Percentiles rank a stretch among this genome's conserved stretches.
These are phyloP conservation scores for Drosophila anomalata DNA, from an alignment of 2,888 invertebrate genomes.

Conservation along the genomic window DNA sequence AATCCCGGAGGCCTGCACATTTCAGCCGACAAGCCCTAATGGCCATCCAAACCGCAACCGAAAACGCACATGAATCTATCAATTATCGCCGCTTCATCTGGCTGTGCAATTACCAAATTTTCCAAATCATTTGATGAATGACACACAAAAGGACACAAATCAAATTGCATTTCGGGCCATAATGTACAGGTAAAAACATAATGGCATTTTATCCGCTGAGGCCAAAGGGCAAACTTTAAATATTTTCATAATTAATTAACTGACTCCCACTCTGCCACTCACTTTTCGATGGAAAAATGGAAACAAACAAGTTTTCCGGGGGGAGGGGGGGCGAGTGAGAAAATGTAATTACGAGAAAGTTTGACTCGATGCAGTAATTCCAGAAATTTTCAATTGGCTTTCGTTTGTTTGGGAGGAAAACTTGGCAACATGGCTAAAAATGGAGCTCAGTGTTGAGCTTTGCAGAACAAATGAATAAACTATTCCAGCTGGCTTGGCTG, in stretches of 20 bases:
- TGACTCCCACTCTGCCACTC: not conserved
- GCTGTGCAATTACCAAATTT: conserved; percentile 46
- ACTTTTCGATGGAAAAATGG: not conserved
- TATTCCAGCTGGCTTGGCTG: conserved; percentile 14
- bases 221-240: conserved; percentile 11
- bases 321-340: conserved; percentile 7
- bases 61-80: conserved; percentile 8
- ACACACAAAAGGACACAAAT: conserved; percentile 2
- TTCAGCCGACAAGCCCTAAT: conserved; percentile 9
- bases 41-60: conserved; percentile 11
- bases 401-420: conserved; percentile 18
- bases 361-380: conserved; percentile 24
- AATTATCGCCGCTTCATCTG: conserved; percentile 20
- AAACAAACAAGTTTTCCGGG: not conserved
- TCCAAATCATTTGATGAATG: conserved; percentile 46
- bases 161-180: conserved; percentile 22
- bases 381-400: conserved; percentile 25
- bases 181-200: conserved; percentile 5
- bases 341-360: conserved; percentile 41
- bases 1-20: conserved; percentile 22
- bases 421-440: conserved; percentile 16
- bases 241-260: conserved; percentile 38
- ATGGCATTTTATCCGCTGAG: not conserved
- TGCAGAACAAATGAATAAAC: conserved; percentile 41
- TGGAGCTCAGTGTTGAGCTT: conserved; percentile 12